Conservation (phyloP, 2,888 invertebrate genomes). For the Dysmachus trigonus region DNA sequence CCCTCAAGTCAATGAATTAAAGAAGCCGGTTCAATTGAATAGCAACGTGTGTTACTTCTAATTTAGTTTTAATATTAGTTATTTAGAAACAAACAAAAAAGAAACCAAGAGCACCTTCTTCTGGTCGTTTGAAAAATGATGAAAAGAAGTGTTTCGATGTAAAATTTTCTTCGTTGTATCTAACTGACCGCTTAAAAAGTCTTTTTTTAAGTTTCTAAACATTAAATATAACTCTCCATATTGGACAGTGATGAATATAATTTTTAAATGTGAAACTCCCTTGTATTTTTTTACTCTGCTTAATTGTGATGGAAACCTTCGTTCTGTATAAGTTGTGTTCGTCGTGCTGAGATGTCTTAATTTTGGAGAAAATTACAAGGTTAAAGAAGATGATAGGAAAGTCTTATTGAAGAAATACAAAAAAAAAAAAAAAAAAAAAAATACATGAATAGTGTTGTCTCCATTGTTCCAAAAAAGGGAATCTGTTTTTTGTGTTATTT, state of each 20-base stretch:
- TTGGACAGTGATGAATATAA: conserved; percentile 27
- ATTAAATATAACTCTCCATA: conserved; percentile 21
- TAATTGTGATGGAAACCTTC: not conserved
- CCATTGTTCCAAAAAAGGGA: not conserved
- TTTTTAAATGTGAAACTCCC: not conserved
- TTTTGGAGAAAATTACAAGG: not conserved
- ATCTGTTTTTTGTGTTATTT: not conserved
- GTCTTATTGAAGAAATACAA: not conserved
- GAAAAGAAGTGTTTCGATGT: not conserved
- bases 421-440: too few relatives aligned
- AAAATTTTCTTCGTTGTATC: conserved; percentile 1
- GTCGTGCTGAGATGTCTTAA: not conserved
- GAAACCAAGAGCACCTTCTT: not conserved
- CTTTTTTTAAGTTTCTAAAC: conserved; percentile 9
- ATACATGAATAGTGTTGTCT: not conserved
- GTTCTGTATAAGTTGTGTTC: too few relatives aligned
- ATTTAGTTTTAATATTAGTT: conserved; percentile 8
- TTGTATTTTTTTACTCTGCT: not conserved
- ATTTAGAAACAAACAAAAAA: not conserved
- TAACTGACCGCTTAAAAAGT: conserved; percentile 9
- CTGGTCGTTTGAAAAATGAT: conserved; percentile 20
- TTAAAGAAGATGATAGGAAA: not conserved
- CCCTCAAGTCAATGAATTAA: conserved; percentile 11
- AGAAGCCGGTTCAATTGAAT: conserved; percentile 15
- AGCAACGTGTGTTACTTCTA: not conserved